Base-by-base conservation (phyloP, 2,113 vertebrate genomes). In the Tetrax tetrax region DNA sequence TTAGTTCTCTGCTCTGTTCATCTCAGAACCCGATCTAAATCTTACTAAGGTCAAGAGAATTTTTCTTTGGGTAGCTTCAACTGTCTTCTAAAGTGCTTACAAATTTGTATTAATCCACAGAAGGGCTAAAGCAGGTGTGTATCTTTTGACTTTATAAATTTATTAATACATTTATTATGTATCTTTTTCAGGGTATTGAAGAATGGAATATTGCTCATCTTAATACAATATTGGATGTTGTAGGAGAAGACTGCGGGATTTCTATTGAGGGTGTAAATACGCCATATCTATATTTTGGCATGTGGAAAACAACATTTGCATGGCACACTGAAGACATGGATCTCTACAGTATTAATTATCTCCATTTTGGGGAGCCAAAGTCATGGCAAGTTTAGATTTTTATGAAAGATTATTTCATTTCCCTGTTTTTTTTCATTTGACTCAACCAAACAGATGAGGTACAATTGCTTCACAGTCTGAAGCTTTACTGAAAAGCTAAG, bases 291-390 rank as follows among this genome's bases (percentile, higher is more conserved):
- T 99, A 99, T 97, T 99, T 99, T 94, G 99, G 99, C 80, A 99
- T 99, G 99, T 99, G 99, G 99, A 99, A 99, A 98, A 99, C 99
- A 61, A 99, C 99, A 20, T 99, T 99, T 94, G 98, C 99, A 0
- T 99, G 99, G 99, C 99, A 99, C 97, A 99, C 99, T 0, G 99
- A 99, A 96, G 99, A 99, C 90, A 99, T 99, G 99, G 99, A 99
- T 97, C 99, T 99, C 72, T 99, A 99, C 97, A 99, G 99, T 98
- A 99, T 99, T 96, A 99, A 99, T 98, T 99, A 99, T 96, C 98
- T 99, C 47, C 99, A 99, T 96, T 99, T 99, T 54, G 99, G 99
- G 94, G 99, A 99, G 93, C 99, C 99, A 59, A 99, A 99, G 95
- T 99, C 99, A 95, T 99, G 99, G 99, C 98, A 98, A 99, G 98